Conservation (phyloP, 2,888 invertebrate species). For the Timema podura region DNA sequence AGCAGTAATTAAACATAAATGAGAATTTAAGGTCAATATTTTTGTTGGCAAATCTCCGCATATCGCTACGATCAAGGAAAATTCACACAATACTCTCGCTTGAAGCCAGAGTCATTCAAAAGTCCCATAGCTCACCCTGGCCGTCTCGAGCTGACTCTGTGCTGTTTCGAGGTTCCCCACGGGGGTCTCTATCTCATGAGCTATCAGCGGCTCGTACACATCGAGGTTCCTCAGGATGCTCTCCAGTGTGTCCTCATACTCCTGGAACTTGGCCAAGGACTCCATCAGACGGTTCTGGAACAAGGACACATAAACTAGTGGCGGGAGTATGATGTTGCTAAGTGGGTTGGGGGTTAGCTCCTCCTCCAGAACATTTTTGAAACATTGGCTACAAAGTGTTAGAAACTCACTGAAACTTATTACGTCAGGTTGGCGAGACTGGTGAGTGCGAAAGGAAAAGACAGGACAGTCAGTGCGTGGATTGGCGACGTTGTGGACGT, state of each 20-base stretch:
- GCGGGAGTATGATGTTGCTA: not conserved
- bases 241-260: conserved; percentile 86
- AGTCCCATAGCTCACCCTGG: conserved; percentile 54
- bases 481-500: not conserved
- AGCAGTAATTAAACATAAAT: too few relatives aligned
- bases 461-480: not conserved
- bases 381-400: too few relatives aligned
- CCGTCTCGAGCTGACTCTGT: conserved; percentile 62
- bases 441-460: not conserved
- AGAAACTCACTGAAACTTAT: too few relatives aligned
- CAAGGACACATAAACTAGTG: conserved; percentile 14
- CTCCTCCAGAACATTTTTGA: not conserved
- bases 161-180: conserved; percentile 69
- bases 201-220: conserved; percentile 66
- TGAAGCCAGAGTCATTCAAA: not conserved
- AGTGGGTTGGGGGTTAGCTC: not conserved
- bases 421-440: not conserved
- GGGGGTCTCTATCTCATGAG: conserved; percentile 67
- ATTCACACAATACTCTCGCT: not conserved
- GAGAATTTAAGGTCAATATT: too few relatives aligned
- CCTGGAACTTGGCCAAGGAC: conserved; percentile 86
- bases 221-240: conserved; percentile 80
- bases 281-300: conserved; percentile 70
- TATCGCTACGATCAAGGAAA: not conserved
- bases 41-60: too few relatives aligned